phyloP scores from a whole-genome alignment of 2,797 vertebrate genomes.

The Smutsia gigantea region DNA sequence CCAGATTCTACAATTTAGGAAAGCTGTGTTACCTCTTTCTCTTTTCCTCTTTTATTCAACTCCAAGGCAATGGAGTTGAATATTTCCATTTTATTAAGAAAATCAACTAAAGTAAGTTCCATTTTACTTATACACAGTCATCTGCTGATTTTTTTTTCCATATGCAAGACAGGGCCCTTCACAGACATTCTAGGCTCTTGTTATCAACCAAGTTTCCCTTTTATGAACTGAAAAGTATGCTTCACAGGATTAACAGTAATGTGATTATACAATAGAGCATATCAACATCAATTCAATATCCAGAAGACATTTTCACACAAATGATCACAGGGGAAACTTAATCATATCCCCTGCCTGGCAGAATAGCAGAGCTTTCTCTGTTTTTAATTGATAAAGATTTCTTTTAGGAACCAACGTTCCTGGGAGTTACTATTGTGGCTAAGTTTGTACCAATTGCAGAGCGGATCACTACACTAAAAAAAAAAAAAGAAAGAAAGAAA shows the following conservation, averaged over 20 bases:
- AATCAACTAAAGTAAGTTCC: neutral
- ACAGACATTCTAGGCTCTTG: neutral
- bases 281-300: neutral
- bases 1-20: neutral
- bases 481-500: neutral
- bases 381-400: neutral
- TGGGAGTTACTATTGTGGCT: neutral
- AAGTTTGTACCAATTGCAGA: neutral
- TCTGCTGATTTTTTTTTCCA: neutral
- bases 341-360: neutral
- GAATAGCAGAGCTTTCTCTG: neutral
- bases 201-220: neutral
- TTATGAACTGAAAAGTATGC: constrained; percentile 11
- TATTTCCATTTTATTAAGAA: neutral
- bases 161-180: neutral
- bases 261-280: neutral
- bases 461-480: neutral
- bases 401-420: constrained; percentile 4
- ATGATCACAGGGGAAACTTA: neutral
- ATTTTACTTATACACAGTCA: neutral
- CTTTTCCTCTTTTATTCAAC: neutral
- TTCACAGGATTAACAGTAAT: neutral
- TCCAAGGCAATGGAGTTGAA: neutral
- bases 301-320: neutral
- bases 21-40: neutral